Percentiles rank a stretch among this genome's conserved stretches.
These are phyloP conservation scores for Tachysurus fulvidraco DNA, from an alignment of 2,113 vertebrate genomes.

Conservation along the genomic window DNA sequence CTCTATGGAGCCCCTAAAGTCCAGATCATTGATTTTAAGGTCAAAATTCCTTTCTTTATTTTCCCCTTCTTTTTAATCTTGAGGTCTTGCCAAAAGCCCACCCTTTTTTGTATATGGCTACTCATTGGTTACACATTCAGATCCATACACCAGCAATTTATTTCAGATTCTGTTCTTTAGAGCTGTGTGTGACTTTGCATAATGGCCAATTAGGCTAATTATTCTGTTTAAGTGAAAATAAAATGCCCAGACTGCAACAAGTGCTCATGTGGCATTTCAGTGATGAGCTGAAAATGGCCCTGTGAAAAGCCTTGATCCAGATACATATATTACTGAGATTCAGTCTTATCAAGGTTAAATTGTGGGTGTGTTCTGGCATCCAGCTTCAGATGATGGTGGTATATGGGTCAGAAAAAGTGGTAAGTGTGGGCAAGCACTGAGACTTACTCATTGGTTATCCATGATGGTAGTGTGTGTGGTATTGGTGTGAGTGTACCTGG, in stretches of 20 bases:
- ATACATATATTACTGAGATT: neutral
- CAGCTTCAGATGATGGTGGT: neutral
- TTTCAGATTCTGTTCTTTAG: neutral
- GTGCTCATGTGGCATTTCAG: neutral
- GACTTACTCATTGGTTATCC: neutral
- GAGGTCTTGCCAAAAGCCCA: neutral
- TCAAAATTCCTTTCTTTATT: neutral
- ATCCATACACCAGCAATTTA: neutral
- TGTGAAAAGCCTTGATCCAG: neutral
- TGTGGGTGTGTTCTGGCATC: conserved; percentile 21
- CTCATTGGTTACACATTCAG: neutral
- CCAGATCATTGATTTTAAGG: neutral
- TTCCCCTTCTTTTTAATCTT: neutral
- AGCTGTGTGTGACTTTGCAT: neutral
- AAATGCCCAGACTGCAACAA: neutral
- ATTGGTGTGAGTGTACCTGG: neutral
- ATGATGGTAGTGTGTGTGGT: neutral
- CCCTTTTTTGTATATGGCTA: neutral
- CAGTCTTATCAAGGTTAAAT: conserved; percentile 4
- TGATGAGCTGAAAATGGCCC: neutral
- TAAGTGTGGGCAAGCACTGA: neutral
- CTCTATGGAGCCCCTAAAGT: neutral
- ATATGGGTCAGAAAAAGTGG: neutral
- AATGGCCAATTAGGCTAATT: neutral
- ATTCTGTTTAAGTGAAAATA: neutral